phyloP scores from a whole-genome alignment of 2,113 vertebrate species.

The Oncorhynchus gorbuscha region DNA sequence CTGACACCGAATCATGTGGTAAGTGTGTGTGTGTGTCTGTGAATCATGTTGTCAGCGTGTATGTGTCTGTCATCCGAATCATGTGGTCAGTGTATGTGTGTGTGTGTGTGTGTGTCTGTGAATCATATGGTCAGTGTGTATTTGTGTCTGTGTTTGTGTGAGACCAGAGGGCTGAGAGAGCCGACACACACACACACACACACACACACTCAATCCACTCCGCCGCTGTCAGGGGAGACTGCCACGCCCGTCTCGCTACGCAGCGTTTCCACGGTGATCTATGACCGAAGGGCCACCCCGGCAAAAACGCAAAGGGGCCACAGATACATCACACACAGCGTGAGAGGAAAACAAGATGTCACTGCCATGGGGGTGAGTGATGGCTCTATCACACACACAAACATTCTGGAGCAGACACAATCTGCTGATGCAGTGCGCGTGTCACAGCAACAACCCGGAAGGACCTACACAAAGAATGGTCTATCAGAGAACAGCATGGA shows the following conservation, averaged over 20 bases:
- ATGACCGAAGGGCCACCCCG: conserved; percentile 48
- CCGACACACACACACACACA: not conserved
- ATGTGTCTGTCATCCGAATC: too few species aligned
- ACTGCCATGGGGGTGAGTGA: conserved; percentile 67
- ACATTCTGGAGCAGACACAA: not conserved
- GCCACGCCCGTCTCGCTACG: conserved; percentile 5
- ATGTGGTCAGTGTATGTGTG: too few species aligned
- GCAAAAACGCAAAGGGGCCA: conserved; percentile 59
- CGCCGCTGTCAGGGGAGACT: conserved; percentile 16
- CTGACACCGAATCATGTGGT: conserved; percentile 2
- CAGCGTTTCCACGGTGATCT: conserved; percentile 58
- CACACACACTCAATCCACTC: conserved; percentile 23
- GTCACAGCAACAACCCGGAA: not conserved
- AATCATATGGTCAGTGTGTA: too few species aligned
- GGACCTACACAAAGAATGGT: not conserved
- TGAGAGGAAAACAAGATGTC: conserved; percentile 70
- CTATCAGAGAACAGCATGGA: too few species aligned
- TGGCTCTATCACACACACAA: conserved; percentile 56
- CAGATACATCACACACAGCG: conserved; percentile 55
- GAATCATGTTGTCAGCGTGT: not conserved
- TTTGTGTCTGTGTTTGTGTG: too few species aligned
- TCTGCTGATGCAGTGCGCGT: not conserved
- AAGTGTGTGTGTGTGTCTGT: not conserved
- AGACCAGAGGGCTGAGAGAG: conserved; percentile 2
- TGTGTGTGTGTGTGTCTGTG: too few species aligned